A percentile compares a stretch with the other conserved stretches of the same genome.
Conservation (phyloP, 1,140 invertebrate genomes). For the Ephestia elutella region DNA sequence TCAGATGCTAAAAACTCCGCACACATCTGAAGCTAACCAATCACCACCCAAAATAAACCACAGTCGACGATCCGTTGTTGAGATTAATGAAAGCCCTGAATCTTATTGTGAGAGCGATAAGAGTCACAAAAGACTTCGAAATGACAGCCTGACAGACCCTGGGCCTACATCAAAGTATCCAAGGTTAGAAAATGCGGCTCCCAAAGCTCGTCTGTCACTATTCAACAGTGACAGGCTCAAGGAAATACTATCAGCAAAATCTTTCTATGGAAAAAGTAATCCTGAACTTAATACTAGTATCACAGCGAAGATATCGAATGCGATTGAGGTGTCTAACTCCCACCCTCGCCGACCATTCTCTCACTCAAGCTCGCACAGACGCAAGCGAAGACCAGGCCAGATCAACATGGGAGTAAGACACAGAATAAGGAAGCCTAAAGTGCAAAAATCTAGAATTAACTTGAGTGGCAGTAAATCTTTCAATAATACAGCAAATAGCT, state of each 20-base stretch:
- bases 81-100: slow-evolving; percentile 60
- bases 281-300: slow-evolving; percentile 57
- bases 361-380: slow-evolving; percentile 37
- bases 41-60: slow-evolving; percentile 57
- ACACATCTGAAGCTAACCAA: slow-evolving; percentile 43
- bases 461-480: slow-evolving; percentile 18
- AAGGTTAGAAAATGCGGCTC: slow-evolving; percentile 44
- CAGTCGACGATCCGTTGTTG: slow-evolving; percentile 43
- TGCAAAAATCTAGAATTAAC: slow-evolving; percentile 40
- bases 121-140: slow-evolving; percentile 54
- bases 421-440: slow-evolving; percentile 74
- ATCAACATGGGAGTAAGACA: slow-evolving; percentile 76
- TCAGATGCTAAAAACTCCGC: slow-evolving; percentile 72
- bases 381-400: slow-evolving; percentile 62
- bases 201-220: slow-evolving; percentile 62
- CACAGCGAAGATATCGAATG: slow-evolving; percentile 48
- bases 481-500: slow-evolving; percentile 16
- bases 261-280: slow-evolving; percentile 73
- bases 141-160: slow-evolving; percentile 45
- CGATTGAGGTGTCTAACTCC: slow-evolving; percentile 39
- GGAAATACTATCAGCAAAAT: slow-evolving; percentile 69
- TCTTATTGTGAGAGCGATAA: slow-evolving; percentile 48
- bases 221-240: slow-evolving; percentile 61
- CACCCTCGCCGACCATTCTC: slow-evolving; percentile 33
- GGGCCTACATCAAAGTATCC: slow-evolving; percentile 52